These are phyloP conservation scores for Hippoglossus stenolepis DNA, from an alignment of 2,113 vertebrate genomes.

Conservation along the genomic window DNA sequence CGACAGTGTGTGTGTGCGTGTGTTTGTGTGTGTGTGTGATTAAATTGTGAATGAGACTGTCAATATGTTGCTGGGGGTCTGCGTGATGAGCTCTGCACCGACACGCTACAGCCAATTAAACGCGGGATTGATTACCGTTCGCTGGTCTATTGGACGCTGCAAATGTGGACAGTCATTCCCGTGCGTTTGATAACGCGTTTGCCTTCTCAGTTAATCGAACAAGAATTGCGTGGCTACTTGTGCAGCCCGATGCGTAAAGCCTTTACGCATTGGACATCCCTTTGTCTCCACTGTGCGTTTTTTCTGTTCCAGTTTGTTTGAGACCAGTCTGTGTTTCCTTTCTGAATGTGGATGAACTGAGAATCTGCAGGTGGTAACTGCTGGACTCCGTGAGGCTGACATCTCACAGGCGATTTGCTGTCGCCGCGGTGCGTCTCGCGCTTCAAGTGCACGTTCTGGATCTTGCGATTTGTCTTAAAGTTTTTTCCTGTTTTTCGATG, in stretches of 20 bases:
- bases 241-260: constrained; percentile 75
- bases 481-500: constrained; percentile 51
- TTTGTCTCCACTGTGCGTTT: constrained; percentile 72
- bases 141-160: constrained; percentile 35
- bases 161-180: constrained; percentile 43
- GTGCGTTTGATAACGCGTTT: constrained; percentile 27
- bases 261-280: constrained; percentile 78
- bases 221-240: constrained; percentile 31
- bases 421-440: constrained; percentile 57
- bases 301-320: constrained; percentile 55
- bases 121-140: constrained; percentile 56
- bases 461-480: constrained; percentile 50
- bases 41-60: constrained; percentile 46
- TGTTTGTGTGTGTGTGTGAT: background rate
- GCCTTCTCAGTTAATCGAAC: constrained; percentile 31
- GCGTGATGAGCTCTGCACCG: constrained; percentile 45
- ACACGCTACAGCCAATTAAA: constrained; percentile 61
- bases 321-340: constrained; percentile 33
- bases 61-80: constrained; percentile 38
- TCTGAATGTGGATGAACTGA: constrained; percentile 31
- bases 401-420: constrained; percentile 52
- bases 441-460: constrained; percentile 53
- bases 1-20: background rate
- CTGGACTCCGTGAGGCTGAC: constrained; percentile 51
- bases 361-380: constrained; percentile 73